Percentiles rank a stretch among this genome's conserved stretches.
Evolutionary conservation across 1,140 invertebrate species (phyloP).

Genomic region (Lepeophtheirus salmonis): DNA sequence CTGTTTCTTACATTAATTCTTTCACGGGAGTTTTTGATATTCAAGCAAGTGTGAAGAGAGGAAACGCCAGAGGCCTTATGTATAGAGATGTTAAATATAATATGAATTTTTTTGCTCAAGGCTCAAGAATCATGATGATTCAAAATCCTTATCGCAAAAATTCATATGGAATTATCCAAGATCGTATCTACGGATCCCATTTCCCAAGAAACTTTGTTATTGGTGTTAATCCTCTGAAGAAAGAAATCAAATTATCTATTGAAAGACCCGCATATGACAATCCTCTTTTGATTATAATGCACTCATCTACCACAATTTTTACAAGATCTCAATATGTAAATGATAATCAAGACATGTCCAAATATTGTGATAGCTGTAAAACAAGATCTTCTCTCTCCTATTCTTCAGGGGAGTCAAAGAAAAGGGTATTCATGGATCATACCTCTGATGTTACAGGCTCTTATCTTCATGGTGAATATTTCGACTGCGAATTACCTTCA

Average conservation of each 20-base stretch:
- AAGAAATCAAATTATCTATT: conserved; percentile 15
- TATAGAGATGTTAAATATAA: conserved; percentile 16
- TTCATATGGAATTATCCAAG: conserved; percentile 6
- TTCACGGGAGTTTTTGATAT: conserved; percentile 1
- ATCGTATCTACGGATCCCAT: conserved; percentile 10
- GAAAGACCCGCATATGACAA: background rate
- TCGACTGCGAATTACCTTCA: conserved; percentile 16
- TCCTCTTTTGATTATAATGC: conserved; percentile 8
- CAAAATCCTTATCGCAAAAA: background rate
- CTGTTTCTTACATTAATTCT: conserved; percentile 1
- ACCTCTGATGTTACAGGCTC: background rate
- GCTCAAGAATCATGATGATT: background rate
- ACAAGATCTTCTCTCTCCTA: background rate
- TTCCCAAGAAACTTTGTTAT: conserved; percentile 13
- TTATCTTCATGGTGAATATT: conserved; percentile 10
- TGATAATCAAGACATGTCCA: background rate
- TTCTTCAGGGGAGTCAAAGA: background rate
- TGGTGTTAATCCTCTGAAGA: conserved; percentile 15
- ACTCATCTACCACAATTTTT: background rate
- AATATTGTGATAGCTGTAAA: conserved; percentile 8
- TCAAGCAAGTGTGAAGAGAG: conserved; percentile 8
- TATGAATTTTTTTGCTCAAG: conserved; percentile 3
- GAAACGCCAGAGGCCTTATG: conserved; percentile 11
- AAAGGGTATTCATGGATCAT: background rate
- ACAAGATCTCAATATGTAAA: background rate